A percentile compares a stretch with the other conserved stretches of the same genome.
phyloP scores from a whole-genome alignment of 2,888 invertebrate genomes.

The Pristionchus mayeri region DNA sequence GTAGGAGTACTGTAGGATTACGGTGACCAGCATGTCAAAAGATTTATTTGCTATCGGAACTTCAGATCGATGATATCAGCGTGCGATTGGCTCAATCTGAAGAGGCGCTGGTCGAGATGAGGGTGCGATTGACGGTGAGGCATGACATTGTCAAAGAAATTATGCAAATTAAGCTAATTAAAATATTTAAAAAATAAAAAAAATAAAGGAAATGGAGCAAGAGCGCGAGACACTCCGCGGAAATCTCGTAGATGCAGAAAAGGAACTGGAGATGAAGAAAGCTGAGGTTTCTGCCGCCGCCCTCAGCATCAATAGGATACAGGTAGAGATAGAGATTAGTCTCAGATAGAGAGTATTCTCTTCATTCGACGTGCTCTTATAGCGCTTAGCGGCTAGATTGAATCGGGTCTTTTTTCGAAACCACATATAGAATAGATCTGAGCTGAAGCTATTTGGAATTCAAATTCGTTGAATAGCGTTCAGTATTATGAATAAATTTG shows the following conservation, averaged over 20 bases:
- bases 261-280: slow-evolving; percentile 63
- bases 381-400: no score
- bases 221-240: background rate
- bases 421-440: no score
- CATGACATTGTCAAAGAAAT: no score
- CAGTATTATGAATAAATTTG: no score
- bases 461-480: no score
- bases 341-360: no score
- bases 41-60: background rate
- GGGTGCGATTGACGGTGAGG: slow-evolving; percentile 3
- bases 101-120: background rate
- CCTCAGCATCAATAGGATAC: slow-evolving; percentile 60
- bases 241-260: slow-evolving; percentile 42
- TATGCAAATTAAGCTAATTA: no score
- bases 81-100: slow-evolving; percentile 23
- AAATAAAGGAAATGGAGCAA: slow-evolving; percentile 21
- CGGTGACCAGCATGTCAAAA: background rate
- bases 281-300: slow-evolving; percentile 66
- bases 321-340: no score
- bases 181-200: no score
- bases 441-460: background rate
- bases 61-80: slow-evolving; percentile 39
- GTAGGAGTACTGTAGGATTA: slow-evolving; percentile 49
- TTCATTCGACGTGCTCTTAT: no score
- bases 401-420: no score